These are phyloP conservation scores for Thamnophis elegans DNA, from an alignment of 2,797 vertebrate genomes.

Conservation along the genomic window DNA sequence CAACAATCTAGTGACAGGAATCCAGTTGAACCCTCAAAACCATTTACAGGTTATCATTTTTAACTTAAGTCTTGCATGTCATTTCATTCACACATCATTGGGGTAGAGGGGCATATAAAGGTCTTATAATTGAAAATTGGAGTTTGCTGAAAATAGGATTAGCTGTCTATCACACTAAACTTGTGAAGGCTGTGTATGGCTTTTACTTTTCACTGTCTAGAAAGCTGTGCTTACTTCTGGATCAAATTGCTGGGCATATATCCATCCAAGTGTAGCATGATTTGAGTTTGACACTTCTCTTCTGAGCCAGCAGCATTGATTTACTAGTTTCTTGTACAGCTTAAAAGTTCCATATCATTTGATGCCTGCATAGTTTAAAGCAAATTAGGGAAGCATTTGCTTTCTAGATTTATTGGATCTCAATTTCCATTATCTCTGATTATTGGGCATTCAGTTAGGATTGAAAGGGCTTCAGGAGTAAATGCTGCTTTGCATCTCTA, in stretches of 20 bases:
- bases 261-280: background rate
- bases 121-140: background rate
- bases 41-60: conserved; percentile 83
- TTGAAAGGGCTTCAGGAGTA: background rate
- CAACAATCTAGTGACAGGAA: conserved; percentile 81
- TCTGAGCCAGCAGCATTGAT: background rate
- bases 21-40: conserved; percentile 85
- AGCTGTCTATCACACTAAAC: fast-evolving
- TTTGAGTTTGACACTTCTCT: background rate
- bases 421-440: background rate
- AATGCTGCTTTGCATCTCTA: background rate
- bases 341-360: background rate
- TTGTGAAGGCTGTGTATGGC: background rate
- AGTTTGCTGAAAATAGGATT: fast-evolving
- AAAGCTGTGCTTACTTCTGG: background rate
- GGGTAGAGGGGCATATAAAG: background rate
- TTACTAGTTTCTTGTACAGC: background rate
- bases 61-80: background rate
- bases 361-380: background rate
- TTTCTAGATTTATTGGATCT: background rate
- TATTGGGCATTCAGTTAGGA: background rate
- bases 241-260: background rate
- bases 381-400: background rate
- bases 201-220: background rate
- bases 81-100: background rate